These are phyloP conservation scores for human DNA, from an alignment of 2,113 vertebrate genomes.

Conservation along the genomic window DNA sequence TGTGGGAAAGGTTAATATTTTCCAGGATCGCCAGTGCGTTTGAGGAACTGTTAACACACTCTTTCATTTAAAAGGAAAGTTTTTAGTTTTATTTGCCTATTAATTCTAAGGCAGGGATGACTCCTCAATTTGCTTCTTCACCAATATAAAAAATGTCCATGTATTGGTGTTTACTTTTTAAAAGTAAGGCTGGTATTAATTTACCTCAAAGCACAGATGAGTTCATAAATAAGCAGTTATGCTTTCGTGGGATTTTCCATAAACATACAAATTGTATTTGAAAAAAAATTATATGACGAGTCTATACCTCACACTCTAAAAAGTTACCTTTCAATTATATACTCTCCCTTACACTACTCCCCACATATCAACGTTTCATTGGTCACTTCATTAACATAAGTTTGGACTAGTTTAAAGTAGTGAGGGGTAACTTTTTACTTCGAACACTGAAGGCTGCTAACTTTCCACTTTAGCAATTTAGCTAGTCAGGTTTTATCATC, in stretches of 20 bases:
- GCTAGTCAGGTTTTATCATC: not conserved
- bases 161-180: not conserved
- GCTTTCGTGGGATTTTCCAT: not conserved
- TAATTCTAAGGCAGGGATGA: not conserved
- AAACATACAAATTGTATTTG: conserved; percentile 25
- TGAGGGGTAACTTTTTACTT: not conserved
- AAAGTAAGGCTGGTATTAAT: not conserved
- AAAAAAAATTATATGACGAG: not conserved
- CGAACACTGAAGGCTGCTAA: not conserved
- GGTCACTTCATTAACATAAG: not conserved
- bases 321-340: conserved; percentile 17
- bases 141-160: not conserved
- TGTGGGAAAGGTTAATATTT: not conserved
- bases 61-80: not conserved
- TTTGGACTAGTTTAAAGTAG: not conserved
- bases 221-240: not conserved
- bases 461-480: not conserved
- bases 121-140: not conserved
- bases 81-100: not conserved
- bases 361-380: not conserved
- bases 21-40: not conserved
- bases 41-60: not conserved
- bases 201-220: not conserved
- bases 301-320: not conserved
- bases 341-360: not conserved